Conservation (phyloP, 1,140 invertebrate genomes). For the Holotrichia oblita region DNA sequence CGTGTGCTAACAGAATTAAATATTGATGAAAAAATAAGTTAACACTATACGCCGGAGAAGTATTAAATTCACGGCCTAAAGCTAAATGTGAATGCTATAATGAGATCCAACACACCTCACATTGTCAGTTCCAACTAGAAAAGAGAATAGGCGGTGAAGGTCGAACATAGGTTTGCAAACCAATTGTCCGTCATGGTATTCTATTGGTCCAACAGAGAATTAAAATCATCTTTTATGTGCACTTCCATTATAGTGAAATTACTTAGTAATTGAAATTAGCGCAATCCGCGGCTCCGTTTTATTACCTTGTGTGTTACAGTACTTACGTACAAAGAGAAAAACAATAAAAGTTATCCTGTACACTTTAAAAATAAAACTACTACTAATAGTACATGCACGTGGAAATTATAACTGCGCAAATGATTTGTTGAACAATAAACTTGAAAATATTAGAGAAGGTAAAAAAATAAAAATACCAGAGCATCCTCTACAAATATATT, state of each 20-base stretch:
- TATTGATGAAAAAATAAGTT: not conserved
- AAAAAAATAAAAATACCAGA: too few relatives aligned
- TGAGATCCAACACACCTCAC: constrained; percentile 44
- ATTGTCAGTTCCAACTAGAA: constrained; percentile 42
- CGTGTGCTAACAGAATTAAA: not conserved
- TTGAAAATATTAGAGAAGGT: too few relatives aligned
- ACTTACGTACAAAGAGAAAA: not conserved
- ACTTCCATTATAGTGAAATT: constrained; percentile 27
- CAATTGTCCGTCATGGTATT: constrained; percentile 36
- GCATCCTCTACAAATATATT: too few relatives aligned
- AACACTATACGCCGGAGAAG: constrained; percentile 23
- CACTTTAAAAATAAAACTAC: too few relatives aligned
- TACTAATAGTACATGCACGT: too few relatives aligned
- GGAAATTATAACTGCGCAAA: too few relatives aligned
- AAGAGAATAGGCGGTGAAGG: constrained; percentile 41
- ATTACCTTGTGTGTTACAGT: constrained; percentile 1
- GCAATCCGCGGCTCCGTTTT: not conserved
- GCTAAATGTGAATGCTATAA: constrained; percentile 42
- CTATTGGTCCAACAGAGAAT: constrained; percentile 29
- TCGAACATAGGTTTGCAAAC: constrained; percentile 41
- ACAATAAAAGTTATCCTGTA: not conserved
- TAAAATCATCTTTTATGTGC: constrained; percentile 36
- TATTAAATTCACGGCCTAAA: constrained; percentile 42
- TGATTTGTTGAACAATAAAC: too few relatives aligned
- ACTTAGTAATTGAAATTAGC: constrained; percentile 28